Percentiles rank a stretch among this genome's conserved stretches.
phyloP scores from a whole-genome alignment of 1,140 invertebrate species.

The Drosophila subpulchrella region DNA sequence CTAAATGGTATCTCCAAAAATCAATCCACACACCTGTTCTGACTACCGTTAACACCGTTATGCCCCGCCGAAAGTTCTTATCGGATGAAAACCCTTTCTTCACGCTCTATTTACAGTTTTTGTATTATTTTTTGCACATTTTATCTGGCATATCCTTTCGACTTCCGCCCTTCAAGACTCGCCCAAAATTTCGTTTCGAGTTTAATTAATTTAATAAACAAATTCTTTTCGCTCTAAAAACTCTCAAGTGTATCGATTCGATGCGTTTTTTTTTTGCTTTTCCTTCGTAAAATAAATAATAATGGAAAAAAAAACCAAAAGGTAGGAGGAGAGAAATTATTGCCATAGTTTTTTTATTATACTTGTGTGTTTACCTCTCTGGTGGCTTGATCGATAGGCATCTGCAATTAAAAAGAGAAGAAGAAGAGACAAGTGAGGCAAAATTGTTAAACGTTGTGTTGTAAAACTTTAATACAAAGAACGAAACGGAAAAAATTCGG shows the following conservation, averaged over 20 bases:
- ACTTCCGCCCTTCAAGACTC: constrained; percentile 36
- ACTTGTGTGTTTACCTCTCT: constrained; percentile 86
- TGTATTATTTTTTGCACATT: constrained; percentile 2
- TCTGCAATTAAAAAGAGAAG: constrained; percentile 87
- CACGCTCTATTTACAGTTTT: constrained; percentile 64
- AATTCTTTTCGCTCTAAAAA: constrained; percentile 83
- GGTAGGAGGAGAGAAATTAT: constrained; percentile 56
- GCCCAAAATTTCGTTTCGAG: constrained; percentile 62
- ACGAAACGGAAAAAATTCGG: constrained; percentile 23
- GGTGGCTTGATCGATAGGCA: constrained; percentile 89
- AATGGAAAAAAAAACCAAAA: constrained; percentile 6
- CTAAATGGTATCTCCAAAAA: constrained; percentile 11
- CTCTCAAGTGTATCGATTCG: constrained; percentile 74
- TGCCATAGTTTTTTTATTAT: constrained; percentile 81
- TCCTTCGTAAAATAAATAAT: constrained; percentile 20
- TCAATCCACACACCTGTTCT: constrained; percentile 43
- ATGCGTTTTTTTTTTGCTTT: constrained; percentile 30
- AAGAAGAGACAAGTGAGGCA: constrained; percentile 85
- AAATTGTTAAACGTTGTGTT: constrained; percentile 68
- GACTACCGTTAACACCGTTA: constrained; percentile 35
- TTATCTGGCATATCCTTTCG: constrained; percentile 29
- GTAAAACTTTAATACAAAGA: constrained; percentile 60
- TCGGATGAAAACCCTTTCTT: constrained; percentile 22
- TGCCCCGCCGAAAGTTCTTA: constrained; percentile 11
- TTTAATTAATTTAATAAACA: constrained; percentile 77